Evolutionary conservation across 2,888 invertebrate genomes (phyloP).

Genomic region (Philhelius pedissequus): DNA sequence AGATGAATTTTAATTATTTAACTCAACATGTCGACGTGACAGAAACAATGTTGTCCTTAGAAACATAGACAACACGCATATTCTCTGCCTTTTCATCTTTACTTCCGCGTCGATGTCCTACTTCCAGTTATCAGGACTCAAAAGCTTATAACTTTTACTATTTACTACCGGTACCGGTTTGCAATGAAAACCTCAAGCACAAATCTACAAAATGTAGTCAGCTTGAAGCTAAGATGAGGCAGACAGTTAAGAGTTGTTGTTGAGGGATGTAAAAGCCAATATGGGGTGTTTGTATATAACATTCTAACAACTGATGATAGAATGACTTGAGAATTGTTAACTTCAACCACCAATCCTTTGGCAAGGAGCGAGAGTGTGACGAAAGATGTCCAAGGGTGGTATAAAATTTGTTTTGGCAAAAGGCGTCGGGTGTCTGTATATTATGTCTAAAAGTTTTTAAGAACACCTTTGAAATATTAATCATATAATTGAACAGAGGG

Average conservation of each 20-base stretch:
- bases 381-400: not conserved
- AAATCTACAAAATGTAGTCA: slow-evolving; percentile 28
- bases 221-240: not conserved
- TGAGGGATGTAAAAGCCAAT: not conserved
- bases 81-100: not conserved
- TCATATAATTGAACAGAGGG: not conserved
- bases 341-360: not conserved
- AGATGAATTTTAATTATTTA: slow-evolving; percentile 15
- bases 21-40: slow-evolving; percentile 50
- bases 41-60: slow-evolving; percentile 28
- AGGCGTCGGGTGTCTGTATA: slow-evolving; percentile 8
- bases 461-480: slow-evolving; percentile 16
- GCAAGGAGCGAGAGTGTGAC: not conserved
- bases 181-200: slow-evolving; percentile 22
- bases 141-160: slow-evolving; percentile 6
- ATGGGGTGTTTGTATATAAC: slow-evolving; percentile 7
- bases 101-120: slow-evolving; percentile 29
- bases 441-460: not conserved
- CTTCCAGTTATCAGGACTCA: slow-evolving; percentile 15
- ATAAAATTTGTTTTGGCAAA: not conserved
- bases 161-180: slow-evolving; percentile 2
- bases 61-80: not conserved
- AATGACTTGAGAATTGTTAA: slow-evolving; percentile 3
- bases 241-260: not conserved
- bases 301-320: slow-evolving; percentile 1